Base-by-base conservation (phyloP, 2,888 invertebrate species). In the Ochropleura leucogaster region DNA sequence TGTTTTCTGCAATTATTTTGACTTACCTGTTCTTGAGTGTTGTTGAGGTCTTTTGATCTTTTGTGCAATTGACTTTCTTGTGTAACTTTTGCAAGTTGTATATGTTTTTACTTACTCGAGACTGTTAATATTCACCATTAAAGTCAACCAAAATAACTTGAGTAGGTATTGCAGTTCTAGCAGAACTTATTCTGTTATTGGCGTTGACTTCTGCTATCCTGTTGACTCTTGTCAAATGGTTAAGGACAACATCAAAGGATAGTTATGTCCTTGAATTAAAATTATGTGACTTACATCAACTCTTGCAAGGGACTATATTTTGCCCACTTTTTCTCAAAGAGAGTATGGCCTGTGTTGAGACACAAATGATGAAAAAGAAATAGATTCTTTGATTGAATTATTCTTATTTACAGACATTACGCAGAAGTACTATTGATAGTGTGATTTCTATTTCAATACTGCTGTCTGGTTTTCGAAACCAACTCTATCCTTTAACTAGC, bases 11-110 rank as follows among this genome's bases (percentile, higher is more conserved):
- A 83, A 86, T 87, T 89, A 88, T 90, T 92, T 90, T 88, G 87
- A 89, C 87, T 90, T 93, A 94, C 95, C 94, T 94, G 93, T 83
- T 64, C 49, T 85, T 70, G 40, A 12, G 20, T 64, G 47, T n/a
- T 42, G 46, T 68, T 68, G 9, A 55, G 44, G 5, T 55, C 6
- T 66, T 69, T 53, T 14, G 44, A 49, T 51, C 40, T 67, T 75
- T 87, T 75, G 71, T 77, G 51, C 55, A 46, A 59, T 63, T 72
- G 42, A 76, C 62, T 70, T 77, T 68, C 44, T 80, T 77, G 64
- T 65, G 30, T 12, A 57, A 14, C 16, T 10, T 60, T 71, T 44
- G 12, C 4, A 40, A 60, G 46, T 20, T 42, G n/a, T 46, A 4
- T 5, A n/a, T 55, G 30, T n/a, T 18, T 40, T 83, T 20, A 0